Base-by-base conservation (phyloP, 2,797 vertebrate genomes). In the Halcyon badia region DNA sequence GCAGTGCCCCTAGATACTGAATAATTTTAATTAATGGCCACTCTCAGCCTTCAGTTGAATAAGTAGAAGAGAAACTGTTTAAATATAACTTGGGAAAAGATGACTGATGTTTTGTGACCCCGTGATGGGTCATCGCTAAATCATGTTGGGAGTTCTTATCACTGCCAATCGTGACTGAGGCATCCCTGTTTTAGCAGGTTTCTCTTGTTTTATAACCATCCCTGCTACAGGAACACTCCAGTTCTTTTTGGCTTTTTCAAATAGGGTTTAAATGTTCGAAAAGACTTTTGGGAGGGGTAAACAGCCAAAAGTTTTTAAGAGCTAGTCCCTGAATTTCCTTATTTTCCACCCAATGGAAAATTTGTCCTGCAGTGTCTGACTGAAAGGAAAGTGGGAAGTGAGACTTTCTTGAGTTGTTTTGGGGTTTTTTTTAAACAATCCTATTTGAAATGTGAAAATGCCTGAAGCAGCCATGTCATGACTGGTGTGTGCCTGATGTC, bases 91-190 rank as follows among this genome's bases (percentile, higher is more conserved):
- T 70, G 6, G 3, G 26, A 57, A 22, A 52, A 44, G 52, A 11
- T 8, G 10, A 22, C 10, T 33, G 44, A 65, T 3, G 2, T 20
- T 51, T 76, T 80, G 26, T 87, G 64, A 39, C 18, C 7, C 9
- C 0, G 0, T 44, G 54, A n/a, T 60, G n/a, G 56, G 17, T 25
- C 19, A 11, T 65, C 2, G 4, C 18, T 73, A 4, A 58, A 37
- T 62, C 1, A 2, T 17, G 3, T 20, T 42, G 25, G 37, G 24
- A 60, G 2, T 73, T 84, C 30, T 26, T 66, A 30, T 2, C 5
- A 1, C 21, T 30, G 51, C 22, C 42, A 10, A 9, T 31, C 10
- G 1, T 44, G 9, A 2, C 35, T 56, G 28, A 60, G 19, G 12
- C 20, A 3, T 15, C 4, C 8, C 11, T 56, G 0, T 46, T 94